Evolutionary conservation across 2,888 invertebrate genomes (phyloP).

Genomic region (Calameuta pallipes): DNA sequence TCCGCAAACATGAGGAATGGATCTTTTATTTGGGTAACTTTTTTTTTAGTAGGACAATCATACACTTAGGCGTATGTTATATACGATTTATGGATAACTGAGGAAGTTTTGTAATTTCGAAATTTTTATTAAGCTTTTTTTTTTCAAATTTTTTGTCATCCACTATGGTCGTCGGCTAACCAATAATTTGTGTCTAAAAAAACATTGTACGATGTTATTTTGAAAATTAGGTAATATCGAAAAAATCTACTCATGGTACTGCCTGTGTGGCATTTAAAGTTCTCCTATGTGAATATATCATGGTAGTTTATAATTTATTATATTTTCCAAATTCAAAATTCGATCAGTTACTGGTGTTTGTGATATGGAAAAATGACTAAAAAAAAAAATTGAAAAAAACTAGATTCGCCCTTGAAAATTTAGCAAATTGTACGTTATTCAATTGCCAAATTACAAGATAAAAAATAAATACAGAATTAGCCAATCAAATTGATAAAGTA

Average conservation of each 20-base stretch:
- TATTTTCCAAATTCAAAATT: too few relatives aligned
- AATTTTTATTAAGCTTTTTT: not conserved
- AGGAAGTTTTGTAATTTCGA: not conserved
- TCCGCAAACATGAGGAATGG: not conserved
- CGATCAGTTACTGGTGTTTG: too few relatives aligned
- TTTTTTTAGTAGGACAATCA: not conserved
- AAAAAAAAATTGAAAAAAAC: too few relatives aligned
- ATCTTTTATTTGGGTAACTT: not conserved
- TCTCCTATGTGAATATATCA: too few relatives aligned
- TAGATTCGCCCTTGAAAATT: not conserved
- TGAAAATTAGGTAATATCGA: not conserved
- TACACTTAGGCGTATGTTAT: not conserved
- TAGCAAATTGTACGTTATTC: not conserved
- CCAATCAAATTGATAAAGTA: not conserved
- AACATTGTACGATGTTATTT: not conserved
- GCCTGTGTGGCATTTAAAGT: too few relatives aligned
- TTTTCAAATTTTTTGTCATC: not conserved
- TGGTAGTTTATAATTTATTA: too few relatives aligned
- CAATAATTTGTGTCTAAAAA: not conserved
- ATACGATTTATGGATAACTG: not conserved
- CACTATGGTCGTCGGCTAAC: not conserved
- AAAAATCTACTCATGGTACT: too few relatives aligned
- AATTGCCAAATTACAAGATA: not conserved
- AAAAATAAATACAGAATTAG: not conserved
- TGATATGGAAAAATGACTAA: too few relatives aligned